phyloP scores from a whole-genome alignment of 2,888 invertebrate species.

The Aromia moschata region DNA sequence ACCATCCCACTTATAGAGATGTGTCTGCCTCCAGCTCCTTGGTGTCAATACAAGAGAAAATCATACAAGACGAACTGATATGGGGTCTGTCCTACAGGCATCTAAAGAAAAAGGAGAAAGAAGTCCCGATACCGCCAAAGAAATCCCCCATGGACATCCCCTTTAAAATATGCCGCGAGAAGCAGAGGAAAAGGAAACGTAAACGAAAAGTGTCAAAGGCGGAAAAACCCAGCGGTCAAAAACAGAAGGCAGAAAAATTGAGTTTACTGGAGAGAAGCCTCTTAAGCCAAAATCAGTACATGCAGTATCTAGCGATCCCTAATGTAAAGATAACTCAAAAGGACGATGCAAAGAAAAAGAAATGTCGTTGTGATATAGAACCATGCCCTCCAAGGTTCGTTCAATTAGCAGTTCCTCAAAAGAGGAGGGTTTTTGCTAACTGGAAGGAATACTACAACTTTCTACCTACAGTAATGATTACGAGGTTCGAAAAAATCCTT shows the following conservation, averaged over 20 bases:
- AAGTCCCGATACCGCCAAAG: neutral
- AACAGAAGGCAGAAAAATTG: conserved; percentile 31
- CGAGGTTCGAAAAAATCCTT: conserved; percentile 52
- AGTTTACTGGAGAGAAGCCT: conserved; percentile 44
- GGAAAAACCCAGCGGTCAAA: neutral
- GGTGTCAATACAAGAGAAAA: neutral
- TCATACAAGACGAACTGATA: neutral
- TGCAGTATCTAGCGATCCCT: conserved; percentile 49
- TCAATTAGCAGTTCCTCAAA: conserved; percentile 53
- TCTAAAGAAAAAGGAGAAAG: neutral
- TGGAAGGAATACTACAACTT: conserved; percentile 51
- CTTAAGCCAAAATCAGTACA: conserved; percentile 49
- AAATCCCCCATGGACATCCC: neutral
- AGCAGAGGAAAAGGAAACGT: neutral
- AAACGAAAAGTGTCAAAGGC: neutral
- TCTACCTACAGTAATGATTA: conserved; percentile 48
- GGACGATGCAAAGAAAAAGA: conserved; percentile 31
- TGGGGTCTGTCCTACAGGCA: conserved; percentile 1
- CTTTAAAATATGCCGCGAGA: neutral
- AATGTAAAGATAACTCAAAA: conserved; percentile 33
- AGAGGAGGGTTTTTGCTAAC: conserved; percentile 49
- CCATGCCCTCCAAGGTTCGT: conserved; percentile 54
- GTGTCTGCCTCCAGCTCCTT: neutral
- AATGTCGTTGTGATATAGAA: conserved; percentile 42
- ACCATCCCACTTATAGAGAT: neutral